phyloP scores from a whole-genome alignment of 2,888 invertebrate species.

The Drosophila prolongata region DNA sequence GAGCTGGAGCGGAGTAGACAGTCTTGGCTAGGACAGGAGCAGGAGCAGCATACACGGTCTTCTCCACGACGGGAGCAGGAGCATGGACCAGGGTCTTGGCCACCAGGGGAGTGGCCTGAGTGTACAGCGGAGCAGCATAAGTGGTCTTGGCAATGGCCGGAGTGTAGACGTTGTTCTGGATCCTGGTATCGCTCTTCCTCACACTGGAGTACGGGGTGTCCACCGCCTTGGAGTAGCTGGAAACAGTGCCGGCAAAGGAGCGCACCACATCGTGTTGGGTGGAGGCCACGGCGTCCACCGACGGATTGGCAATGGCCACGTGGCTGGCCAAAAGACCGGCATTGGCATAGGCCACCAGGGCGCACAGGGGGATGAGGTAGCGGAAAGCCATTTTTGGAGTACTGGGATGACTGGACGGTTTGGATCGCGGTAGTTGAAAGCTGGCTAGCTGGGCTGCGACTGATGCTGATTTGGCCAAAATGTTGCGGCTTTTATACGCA shows the following conservation, averaged over 20 bases:
- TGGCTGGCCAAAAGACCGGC: slow-evolving; percentile 85
- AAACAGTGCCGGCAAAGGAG: slow-evolving; percentile 86
- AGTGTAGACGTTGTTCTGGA: slow-evolving; percentile 86
- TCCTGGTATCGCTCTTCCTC: slow-evolving; percentile 86
- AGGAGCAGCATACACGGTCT: slow-evolving; percentile 58
- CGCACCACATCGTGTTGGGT: slow-evolving; percentile 87
- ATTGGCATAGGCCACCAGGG: slow-evolving; percentile 87
- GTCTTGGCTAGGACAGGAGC: slow-evolving; percentile 74
- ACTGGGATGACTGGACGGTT: slow-evolving; percentile 39
- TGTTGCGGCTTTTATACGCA: slow-evolving; percentile 66
- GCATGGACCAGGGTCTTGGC: slow-evolving; percentile 54
- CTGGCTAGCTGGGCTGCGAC: slow-evolving; percentile 59
- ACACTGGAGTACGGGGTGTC: slow-evolving; percentile 87
- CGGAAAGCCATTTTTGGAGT: slow-evolving; percentile 80
- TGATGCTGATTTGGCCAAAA: slow-evolving; percentile 68
- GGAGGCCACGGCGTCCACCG: slow-evolving; percentile 81
- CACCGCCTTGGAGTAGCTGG: slow-evolving; percentile 87
- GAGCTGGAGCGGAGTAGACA: slow-evolving; percentile 63
- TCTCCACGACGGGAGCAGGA: slow-evolving; percentile 77
- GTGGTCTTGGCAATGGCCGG: slow-evolving; percentile 80
- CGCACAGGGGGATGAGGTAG: slow-evolving; percentile 87
- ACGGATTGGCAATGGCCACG: slow-evolving; percentile 69
- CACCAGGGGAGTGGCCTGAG: slow-evolving; percentile 64
- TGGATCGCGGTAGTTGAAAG: slow-evolving; percentile 22
- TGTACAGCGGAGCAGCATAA: slow-evolving; percentile 76